These are phyloP conservation scores for Xiphorhynchus elegans DNA, from an alignment of 2,113 vertebrate species.

Conservation along the genomic window DNA sequence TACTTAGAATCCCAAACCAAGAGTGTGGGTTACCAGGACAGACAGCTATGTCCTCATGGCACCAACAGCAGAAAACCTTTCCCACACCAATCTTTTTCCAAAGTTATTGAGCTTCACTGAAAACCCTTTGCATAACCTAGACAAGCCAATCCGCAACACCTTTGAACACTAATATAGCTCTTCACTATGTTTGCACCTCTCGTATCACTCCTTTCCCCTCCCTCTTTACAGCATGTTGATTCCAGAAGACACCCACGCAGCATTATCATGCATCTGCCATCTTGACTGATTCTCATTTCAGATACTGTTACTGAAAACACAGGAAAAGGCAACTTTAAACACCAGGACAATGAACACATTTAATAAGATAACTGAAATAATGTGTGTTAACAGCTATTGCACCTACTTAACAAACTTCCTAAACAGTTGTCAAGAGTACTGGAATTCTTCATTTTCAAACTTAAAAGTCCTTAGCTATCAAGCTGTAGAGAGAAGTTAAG, in stretches of 20 bases:
- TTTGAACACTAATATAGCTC: background rate
- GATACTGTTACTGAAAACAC: background rate
- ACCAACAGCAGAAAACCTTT: background rate
- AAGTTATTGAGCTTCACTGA: background rate
- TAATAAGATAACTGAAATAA: background rate
- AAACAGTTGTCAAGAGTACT: background rate
- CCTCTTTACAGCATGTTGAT: rapidly evolving
- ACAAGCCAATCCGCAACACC: background rate
- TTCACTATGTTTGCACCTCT: background rate
- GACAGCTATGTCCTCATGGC: background rate
- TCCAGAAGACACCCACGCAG: background rate
- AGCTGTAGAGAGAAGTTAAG: background rate
- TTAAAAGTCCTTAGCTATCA: background rate
- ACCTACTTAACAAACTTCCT: background rate
- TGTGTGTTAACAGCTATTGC: background rate
- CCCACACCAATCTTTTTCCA: background rate
- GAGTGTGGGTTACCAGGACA: background rate
- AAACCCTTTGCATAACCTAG: background rate
- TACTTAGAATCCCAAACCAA: background rate
- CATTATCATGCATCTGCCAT: background rate
- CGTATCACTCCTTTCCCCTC: background rate
- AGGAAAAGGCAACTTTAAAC: background rate
- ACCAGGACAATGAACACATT: background rate
- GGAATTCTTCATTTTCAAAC: background rate
- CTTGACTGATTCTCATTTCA: background rate